These are phyloP conservation scores for Bombus terrestris DNA, from an alignment of 1,140 invertebrate species.

Conservation along the genomic window DNA sequence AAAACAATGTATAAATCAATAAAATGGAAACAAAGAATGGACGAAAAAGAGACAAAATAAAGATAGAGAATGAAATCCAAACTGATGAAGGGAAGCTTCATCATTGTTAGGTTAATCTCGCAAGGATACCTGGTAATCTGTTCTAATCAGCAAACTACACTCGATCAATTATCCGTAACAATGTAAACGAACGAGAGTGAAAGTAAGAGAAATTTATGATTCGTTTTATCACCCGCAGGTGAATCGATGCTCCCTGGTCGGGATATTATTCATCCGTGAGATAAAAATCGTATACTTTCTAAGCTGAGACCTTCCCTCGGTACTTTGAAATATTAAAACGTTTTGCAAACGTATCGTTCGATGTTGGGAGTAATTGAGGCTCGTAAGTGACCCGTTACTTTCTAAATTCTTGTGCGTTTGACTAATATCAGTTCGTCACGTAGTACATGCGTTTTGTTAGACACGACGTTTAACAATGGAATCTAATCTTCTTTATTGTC, in stretches of 20 bases:
- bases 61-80: not conserved
- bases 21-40: not conserved
- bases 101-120: not conserved
- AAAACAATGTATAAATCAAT: not conserved
- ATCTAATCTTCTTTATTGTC: not conserved
- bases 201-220: constrained; percentile 23
- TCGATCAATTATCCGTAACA: not conserved
- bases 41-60: not conserved
- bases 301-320: not conserved
- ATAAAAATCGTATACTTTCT: not conserved
- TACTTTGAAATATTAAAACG: too few relatives aligned
- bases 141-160: not conserved
- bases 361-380: not conserved
- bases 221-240: constrained; percentile 5
- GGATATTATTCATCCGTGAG: not conserved
- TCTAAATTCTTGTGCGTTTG: constrained; percentile 17
- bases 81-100: not conserved
- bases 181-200: not conserved
- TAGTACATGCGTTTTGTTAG: not conserved
- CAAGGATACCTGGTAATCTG: not conserved
- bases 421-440: not conserved
- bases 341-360: not conserved
- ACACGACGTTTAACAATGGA: not conserved
- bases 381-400: not conserved
- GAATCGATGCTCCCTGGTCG: not conserved